Base-by-base conservation (phyloP, 2,113 vertebrate species). In the Chaenogobius annularis region DNA sequence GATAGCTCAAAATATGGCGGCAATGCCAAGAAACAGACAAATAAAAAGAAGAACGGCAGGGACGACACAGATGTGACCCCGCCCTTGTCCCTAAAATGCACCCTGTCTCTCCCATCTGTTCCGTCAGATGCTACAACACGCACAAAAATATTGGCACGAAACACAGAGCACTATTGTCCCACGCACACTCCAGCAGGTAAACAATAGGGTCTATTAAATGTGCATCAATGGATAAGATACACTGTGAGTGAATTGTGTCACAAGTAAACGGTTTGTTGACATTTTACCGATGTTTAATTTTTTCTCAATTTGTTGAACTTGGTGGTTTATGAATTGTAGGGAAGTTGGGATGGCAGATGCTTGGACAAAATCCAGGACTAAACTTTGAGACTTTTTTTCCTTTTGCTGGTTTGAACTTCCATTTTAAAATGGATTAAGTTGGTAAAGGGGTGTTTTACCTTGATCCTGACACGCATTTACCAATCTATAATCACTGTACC, bases 31-130 rank as follows among this genome's bases (percentile, higher is more conserved):
- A 69, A 52, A 68, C 73, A 70, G 77, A 77, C 22, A 71, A 68
- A 78, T 66, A 80, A 75, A 77, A 58, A 74, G 66, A 85, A 73
- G 70, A 74, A 87, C 58, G 48, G 55, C 1, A 76, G 70, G 75
- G 85, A 85, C 50, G 59, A 79, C 89, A 83, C 89, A 88, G 82
- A 90, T 85, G 84, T 88, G 83, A 88, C 83, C 85, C 83, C 74
- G 79, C 88, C 83, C 87, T 84, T 77, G 85, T 87, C 82, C 86
- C 78, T 72, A 68, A 83, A 87, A 84, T 70, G 74, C 82, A 84
- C 87, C 73, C 85, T 69, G 67, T 75, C 79, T 71, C 75, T 68
- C 73, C 85, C 87, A 89, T 88, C 86, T 90, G 88, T 83, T 89
- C 83, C 58, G 69, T 86, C 79, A 79, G 79, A 83, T 84, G 70